Evolutionary conservation across 2,888 invertebrate genomes (phyloP).

Genomic region (Calameuta pallipes): DNA sequence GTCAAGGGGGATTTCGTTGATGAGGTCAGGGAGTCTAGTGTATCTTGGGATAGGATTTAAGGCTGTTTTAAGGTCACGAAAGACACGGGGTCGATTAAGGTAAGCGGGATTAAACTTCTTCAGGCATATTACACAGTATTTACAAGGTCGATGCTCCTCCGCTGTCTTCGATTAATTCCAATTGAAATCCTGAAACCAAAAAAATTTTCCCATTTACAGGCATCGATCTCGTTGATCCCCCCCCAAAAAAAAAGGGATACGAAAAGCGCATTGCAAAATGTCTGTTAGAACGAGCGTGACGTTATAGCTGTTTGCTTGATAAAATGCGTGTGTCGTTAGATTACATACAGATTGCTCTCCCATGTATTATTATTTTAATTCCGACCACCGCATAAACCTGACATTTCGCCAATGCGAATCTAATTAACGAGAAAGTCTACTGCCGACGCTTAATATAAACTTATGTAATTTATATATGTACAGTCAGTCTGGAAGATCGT

Average conservation of each 20-base stretch:
- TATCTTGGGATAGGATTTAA: background rate
- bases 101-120: conserved; percentile 30
- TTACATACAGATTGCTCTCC: background rate
- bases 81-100: background rate
- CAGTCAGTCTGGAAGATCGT: background rate
- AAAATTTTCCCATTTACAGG: background rate
- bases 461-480: background rate
- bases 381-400: background rate
- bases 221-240: background rate
- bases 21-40: background rate
- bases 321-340: background rate
- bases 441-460: background rate
- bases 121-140: conserved; percentile 62
- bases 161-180: conserved; percentile 41
- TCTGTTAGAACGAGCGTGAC: background rate
- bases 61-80: background rate
- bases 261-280: background rate
- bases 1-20: background rate
- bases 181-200: conserved; percentile 53
- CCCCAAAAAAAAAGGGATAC: no score
- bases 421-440: background rate
- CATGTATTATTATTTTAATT: background rate
- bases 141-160: conserved; percentile 53
- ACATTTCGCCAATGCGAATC: background rate
- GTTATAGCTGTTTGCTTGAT: background rate